phyloP scores from a whole-genome alignment of 2,113 vertebrate genomes.

The Corvus moneduloides region DNA sequence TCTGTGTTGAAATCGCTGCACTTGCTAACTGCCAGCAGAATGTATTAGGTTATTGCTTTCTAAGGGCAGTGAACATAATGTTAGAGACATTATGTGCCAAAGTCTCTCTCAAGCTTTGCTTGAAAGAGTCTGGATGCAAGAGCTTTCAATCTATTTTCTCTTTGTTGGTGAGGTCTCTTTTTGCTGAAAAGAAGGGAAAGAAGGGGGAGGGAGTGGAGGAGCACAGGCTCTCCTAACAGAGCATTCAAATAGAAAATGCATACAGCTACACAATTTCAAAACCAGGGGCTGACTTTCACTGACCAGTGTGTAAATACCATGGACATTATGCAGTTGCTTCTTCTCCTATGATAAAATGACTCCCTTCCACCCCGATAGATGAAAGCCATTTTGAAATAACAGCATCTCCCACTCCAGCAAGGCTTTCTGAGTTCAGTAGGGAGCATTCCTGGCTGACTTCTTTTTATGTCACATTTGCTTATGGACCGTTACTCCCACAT shows the following conservation, averaged over 20 bases:
- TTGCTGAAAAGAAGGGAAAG: conserved; percentile 42
- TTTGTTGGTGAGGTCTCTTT: conserved; percentile 45
- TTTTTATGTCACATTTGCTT: conserved; percentile 42
- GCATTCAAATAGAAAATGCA: conserved; percentile 28
- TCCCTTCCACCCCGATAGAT: neutral
- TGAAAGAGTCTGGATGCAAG: conserved; percentile 47
- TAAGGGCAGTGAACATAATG: conserved; percentile 61
- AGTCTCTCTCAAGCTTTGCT: conserved; percentile 55
- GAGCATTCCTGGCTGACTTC: conserved; percentile 7
- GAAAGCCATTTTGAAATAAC: neutral
- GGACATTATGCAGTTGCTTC: neutral
- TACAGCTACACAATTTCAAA: neutral
- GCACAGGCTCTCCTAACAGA: neutral
- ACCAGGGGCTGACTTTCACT: neutral
- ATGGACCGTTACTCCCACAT: conserved; percentile 44
- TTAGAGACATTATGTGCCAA: conserved; percentile 46
- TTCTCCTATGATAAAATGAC: neutral
- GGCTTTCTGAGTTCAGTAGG: neutral
- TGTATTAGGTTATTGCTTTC: conserved; percentile 62
- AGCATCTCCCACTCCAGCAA: neutral
- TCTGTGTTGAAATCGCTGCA: conserved; percentile 58
- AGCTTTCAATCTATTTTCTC: conserved; percentile 51
- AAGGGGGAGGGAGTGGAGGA: conserved; percentile 3
- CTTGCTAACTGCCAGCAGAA: conserved; percentile 62
- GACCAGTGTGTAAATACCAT: neutral